Evolutionary conservation across 2,113 vertebrate species (phyloP), one percentile per base, ranked within the genome.

Genomic region (Carollia perspicillata): DNA sequence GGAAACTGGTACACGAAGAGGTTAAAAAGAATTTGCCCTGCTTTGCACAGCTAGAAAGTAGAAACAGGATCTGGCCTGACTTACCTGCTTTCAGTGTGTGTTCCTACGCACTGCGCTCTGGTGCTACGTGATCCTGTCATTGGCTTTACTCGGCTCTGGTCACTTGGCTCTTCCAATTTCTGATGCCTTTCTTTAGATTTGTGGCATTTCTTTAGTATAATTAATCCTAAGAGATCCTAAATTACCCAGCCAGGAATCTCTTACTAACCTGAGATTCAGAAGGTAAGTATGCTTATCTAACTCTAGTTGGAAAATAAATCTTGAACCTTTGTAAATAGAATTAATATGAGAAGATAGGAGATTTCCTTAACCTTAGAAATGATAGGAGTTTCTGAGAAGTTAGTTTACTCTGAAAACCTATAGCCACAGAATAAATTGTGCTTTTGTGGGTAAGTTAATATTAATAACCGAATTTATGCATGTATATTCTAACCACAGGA

Each of bases 151-250:
- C 13, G 84, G 13, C 53, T 63, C 6, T 63, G 60, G 30, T 60
- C 68, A 6, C n/a, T 72, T 40, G 63, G 33, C 86, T 75, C 42
- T 68, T 68, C 44, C 6, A n/a, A 68, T 42, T 63, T 51, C 10
- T 84, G 11, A 69, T 63, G 17, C 18, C 44, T 78, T 40, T 80
- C 78, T 42, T 6, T 72, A 17, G n/a, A 84, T 37, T 33, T 55
- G 33, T 97, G 69, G 47, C 60, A 30, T 91, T 89, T 91, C 23
- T 92, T 85, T 91, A 79, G 87, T 84, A 26, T 28, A 47, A 94
- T 35, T 77, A 47, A 84, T 26, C 33, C 28, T 60, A 4, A 53
- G 78, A 22, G 28, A 49, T 77, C 33, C 26, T 71, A 11, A 91
- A 5, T 37, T 84, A 40, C 33, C n/a, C 40, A 85, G 2, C 80